Conservation (phyloP, 2,888 invertebrate species). For the Alloplasta piceator region DNA sequence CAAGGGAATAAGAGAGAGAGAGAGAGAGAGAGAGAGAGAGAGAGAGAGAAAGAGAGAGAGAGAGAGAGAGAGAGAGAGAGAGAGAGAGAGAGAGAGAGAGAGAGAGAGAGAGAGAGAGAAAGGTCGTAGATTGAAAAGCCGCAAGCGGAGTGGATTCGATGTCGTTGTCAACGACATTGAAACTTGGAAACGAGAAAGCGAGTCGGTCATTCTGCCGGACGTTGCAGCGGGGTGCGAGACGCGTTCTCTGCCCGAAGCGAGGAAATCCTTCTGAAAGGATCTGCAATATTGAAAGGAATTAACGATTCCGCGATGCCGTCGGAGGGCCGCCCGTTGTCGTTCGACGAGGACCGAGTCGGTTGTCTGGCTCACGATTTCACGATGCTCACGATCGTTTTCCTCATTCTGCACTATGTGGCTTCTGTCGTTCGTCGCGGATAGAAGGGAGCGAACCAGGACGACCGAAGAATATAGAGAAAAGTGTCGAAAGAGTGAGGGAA, state of each 20-base stretch:
- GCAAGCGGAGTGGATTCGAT: constrained; percentile 32
- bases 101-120: too few species aligned
- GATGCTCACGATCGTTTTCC: constrained; percentile 34
- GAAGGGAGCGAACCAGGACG: constrained; percentile 42
- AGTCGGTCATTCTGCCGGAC: constrained; percentile 9
- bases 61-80: too few species aligned
- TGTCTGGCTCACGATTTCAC: constrained; percentile 37
- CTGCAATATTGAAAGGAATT: constrained; percentile 80
- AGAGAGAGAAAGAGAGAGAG: too few species aligned
- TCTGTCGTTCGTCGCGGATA: constrained; percentile 9
- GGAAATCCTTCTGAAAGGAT: constrained; percentile 63
- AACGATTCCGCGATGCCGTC: constrained; percentile 78
- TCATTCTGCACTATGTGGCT: not conserved
- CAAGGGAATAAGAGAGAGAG: not conserved
- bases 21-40: too few species aligned
- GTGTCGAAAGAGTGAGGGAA: constrained; percentile 49
- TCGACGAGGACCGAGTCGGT: constrained; percentile 41
- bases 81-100: too few species aligned
- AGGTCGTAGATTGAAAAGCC: constrained; percentile 12
- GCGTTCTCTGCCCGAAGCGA: constrained; percentile 9
- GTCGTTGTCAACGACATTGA: constrained; percentile 56
- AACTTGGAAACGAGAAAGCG: constrained; percentile 36
- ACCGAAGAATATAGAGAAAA: constrained; percentile 40
- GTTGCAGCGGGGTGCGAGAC: constrained; percentile 26
- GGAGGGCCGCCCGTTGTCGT: constrained; percentile 52